A percentile compares a stretch with the other conserved stretches of the same genome.
Conservation (phyloP, 2,888 invertebrate species). For the Parapristionchus giblindavisi region DNA sequence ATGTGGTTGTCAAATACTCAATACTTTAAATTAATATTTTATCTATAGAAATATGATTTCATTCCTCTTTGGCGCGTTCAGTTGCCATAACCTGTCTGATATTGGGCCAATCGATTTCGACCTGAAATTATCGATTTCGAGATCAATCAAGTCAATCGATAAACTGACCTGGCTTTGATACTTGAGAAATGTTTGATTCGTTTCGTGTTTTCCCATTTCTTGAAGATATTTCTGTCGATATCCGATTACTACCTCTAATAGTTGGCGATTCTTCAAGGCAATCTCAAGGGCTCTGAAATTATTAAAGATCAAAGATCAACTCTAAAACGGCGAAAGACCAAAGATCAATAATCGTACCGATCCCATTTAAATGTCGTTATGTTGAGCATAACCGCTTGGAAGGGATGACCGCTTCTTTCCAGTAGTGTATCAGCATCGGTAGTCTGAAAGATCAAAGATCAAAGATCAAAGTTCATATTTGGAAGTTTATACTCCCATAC, state of each 20-base stretch:
- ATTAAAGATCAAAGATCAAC: too few relatives aligned
- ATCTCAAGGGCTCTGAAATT: conserved; percentile 79
- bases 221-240: conserved; percentile 77
- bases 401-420: conserved; percentile 74
- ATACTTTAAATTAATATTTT: too few relatives aligned
- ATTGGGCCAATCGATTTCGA: conserved; percentile 73
- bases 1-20: too few relatives aligned
- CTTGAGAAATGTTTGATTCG: conserved; percentile 48
- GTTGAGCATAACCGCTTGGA: conserved; percentile 80
- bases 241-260: conserved; percentile 80
- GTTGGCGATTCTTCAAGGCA: conserved; percentile 80
- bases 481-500: too few relatives aligned
- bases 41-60: too few relatives aligned
- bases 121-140: conserved; percentile 57
- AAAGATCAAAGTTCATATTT: conserved; percentile 1
- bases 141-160: not conserved
- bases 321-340: too few relatives aligned
- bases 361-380: conserved; percentile 81
- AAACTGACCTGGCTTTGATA: conserved; percentile 26
- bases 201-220: conserved; percentile 72
- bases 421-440: conserved; percentile 80
- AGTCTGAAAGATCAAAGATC: conserved; percentile 71
- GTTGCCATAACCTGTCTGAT: conserved; percentile 71
- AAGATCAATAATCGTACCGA: conserved; percentile 72
- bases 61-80: conserved; percentile 35